These are phyloP conservation scores for Eidolon helvum DNA, from an alignment of 2,113 vertebrate species.

Conservation along the genomic window DNA sequence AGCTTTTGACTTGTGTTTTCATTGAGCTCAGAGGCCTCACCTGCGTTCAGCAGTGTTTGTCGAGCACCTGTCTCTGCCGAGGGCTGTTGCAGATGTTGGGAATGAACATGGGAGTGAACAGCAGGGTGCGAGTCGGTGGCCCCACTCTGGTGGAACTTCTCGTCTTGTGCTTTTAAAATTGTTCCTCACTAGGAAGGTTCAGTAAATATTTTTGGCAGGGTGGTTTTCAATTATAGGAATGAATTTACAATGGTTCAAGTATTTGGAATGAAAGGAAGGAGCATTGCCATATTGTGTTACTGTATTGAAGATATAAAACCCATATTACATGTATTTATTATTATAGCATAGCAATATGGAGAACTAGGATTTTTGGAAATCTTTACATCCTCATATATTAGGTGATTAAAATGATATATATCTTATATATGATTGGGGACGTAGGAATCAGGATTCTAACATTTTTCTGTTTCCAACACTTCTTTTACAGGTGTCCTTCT, in stretches of 20 bases:
- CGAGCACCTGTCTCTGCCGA: not conserved
- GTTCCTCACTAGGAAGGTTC: not conserved
- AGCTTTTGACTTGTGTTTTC: not conserved
- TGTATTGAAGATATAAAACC: not conserved
- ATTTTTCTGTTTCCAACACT: not conserved
- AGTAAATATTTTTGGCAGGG: not conserved
- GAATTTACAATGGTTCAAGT: not conserved
- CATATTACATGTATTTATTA: not conserved
- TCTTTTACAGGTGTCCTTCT: slow-evolving; percentile 93
- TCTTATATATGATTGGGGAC: not conserved
- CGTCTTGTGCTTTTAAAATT: not conserved
- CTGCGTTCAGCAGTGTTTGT: not conserved
- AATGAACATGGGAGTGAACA: not conserved
- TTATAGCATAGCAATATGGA: not conserved
- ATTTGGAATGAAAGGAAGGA: not conserved
- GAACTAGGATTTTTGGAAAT: not conserved
- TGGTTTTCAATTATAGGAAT: not conserved
- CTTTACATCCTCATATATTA: not conserved
- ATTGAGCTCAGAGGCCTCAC: not conserved
- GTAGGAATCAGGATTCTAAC: not conserved
- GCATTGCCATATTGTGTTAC: not conserved
- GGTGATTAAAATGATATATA: not conserved
- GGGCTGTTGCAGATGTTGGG: not conserved
- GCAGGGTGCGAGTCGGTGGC: not conserved
- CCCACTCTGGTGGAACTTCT: not conserved